These are phyloP conservation scores for Ooceraea biroi DNA, from an alignment of 1,140 invertebrate genomes.

Conservation along the genomic window DNA sequence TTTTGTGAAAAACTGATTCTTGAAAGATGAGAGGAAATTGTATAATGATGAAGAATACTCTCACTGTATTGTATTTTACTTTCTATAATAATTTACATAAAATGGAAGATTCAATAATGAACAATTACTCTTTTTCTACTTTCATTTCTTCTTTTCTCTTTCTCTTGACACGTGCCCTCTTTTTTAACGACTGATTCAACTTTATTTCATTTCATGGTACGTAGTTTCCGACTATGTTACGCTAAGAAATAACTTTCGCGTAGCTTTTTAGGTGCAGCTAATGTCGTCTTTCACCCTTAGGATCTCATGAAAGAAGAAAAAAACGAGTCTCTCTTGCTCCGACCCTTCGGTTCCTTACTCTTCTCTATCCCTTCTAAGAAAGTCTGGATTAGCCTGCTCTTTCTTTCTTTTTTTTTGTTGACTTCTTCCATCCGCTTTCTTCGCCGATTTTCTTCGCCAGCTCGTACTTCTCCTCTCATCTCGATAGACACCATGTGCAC, in stretches of 20 bases:
- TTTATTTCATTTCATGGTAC: conserved; percentile 62
- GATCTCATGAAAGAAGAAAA: background rate
- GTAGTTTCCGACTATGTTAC: conserved; percentile 24
- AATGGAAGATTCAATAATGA: background rate
- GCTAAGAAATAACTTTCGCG: conserved; percentile 70
- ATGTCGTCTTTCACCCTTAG: conserved; percentile 65
- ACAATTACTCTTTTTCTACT: background rate
- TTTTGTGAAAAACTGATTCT: background rate
- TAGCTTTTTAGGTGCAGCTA: conserved; percentile 67
- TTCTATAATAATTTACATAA: background rate
- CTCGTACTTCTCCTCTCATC: conserved; percentile 44
- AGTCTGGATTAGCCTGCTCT: conserved; percentile 38
- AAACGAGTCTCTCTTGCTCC: conserved; percentile 9
- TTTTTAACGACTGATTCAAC: background rate
- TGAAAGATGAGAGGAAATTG: background rate
- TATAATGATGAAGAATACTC: background rate
- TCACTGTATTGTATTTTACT: background rate
- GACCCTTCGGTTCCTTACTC: conserved; percentile 14
- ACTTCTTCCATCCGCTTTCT: conserved; percentile 23
- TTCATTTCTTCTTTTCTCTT: background rate
- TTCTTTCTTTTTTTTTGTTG: conserved; percentile 31
- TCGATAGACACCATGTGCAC: background rate
- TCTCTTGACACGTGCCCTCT: background rate
- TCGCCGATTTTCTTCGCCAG: conserved; percentile 20
- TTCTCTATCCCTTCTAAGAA: background rate